Evolutionary conservation across 2,888 invertebrate species (phyloP).

Genomic region (Tinea trinotella): DNA sequence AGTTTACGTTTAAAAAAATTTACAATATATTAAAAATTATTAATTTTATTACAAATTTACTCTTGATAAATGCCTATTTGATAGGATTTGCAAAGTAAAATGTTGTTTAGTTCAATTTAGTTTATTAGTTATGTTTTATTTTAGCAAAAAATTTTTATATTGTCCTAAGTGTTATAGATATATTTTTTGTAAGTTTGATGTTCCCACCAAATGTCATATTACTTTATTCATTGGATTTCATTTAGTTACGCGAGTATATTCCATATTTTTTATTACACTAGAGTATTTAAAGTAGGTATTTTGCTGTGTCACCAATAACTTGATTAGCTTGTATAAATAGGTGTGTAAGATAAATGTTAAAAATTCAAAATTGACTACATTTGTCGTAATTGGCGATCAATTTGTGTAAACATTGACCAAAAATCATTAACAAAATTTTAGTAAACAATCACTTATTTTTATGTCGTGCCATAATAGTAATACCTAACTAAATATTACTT

Average conservation of each 20-base stretch:
- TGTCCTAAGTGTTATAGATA: slow-evolving; percentile 69
- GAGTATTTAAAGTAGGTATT: slow-evolving; percentile 55
- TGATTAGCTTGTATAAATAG: slow-evolving; percentile 55
- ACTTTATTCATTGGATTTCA: slow-evolving; percentile 37
- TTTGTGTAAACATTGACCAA: neutral
- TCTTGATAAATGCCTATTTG: slow-evolving; percentile 65
- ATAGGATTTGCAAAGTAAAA: slow-evolving; percentile 44
- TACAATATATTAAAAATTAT: slow-evolving; percentile 48
- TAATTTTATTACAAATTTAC: slow-evolving; percentile 38
- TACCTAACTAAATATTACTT: too few relatives aligned
- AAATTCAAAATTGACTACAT: slow-evolving; percentile 1
- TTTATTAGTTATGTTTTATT: slow-evolving; percentile 73
- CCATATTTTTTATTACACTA: slow-evolving; percentile 22
- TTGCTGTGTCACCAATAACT: slow-evolving; percentile 72
- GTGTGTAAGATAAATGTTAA: slow-evolving; percentile 2
- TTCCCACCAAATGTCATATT: slow-evolving; percentile 68
- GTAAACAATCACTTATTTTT: slow-evolving; percentile 23
- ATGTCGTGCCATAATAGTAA: slow-evolving; percentile 32
- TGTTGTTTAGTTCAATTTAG: slow-evolving; percentile 73
- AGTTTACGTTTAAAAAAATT: slow-evolving; percentile 49
- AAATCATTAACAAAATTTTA: neutral
- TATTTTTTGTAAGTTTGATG: slow-evolving; percentile 66
- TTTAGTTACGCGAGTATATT: slow-evolving; percentile 12
- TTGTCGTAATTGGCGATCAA: neutral
- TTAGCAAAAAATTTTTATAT: slow-evolving; percentile 70